Evolutionary conservation across 2,888 invertebrate species (phyloP).

Genomic region (Pteria penguin): DNA sequence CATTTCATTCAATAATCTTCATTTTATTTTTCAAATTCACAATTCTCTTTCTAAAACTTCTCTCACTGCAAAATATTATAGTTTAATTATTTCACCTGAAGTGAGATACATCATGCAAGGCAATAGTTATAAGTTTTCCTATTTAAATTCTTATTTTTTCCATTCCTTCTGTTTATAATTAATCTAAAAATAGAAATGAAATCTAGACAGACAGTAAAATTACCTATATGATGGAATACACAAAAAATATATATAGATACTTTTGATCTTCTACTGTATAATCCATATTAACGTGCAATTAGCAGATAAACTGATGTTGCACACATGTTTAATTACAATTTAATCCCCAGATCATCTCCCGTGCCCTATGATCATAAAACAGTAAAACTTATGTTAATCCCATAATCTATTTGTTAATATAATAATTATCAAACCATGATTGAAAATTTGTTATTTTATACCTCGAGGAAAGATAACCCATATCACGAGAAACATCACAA

Average conservation of each 20-base stretch:
- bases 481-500: conserved; percentile 7
- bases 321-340: neutral
- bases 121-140: too few relatives aligned
- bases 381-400: conserved; percentile 1
- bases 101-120: too few relatives aligned
- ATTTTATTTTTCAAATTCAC: too few relatives aligned
- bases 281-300: neutral
- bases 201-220: neutral
- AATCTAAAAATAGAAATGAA: neutral
- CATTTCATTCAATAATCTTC: too few relatives aligned
- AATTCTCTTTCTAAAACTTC: too few relatives aligned
- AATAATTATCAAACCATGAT: conserved; percentile 4
- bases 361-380: neutral
- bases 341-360: neutral
- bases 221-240: neutral
- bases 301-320: neutral
- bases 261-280: neutral
- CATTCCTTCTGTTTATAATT: neutral
- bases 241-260: neutral
- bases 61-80: too few relatives aligned
- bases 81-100: too few relatives aligned
- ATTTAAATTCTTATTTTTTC: neutral
- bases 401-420: conserved; percentile 13
- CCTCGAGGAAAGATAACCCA: neutral
- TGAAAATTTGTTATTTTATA: neutral